A percentile compares a stretch with the other conserved stretches of the same genome.
These are phyloP conservation scores for Leptocoma aspasia DNA, from an alignment of 2,113 vertebrate genomes.

Conservation along the genomic window DNA sequence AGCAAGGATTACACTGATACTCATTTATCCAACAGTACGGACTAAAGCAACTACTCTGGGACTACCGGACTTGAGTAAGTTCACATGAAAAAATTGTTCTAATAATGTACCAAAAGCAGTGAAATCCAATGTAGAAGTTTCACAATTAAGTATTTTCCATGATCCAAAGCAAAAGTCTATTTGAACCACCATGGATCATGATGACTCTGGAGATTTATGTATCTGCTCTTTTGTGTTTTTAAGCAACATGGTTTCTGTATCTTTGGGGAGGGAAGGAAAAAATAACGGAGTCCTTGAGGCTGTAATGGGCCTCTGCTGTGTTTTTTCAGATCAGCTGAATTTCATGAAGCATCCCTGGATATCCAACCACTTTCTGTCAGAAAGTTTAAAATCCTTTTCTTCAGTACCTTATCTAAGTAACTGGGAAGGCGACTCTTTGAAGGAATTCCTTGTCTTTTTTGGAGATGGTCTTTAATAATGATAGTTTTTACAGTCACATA, in stretches of 20 bases:
- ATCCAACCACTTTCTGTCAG: constrained; percentile 98
- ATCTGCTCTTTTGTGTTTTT: background rate
- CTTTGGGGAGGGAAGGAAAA: constrained; percentile 16
- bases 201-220: background rate
- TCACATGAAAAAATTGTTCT: background rate
- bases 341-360: constrained; percentile 88
- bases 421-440: constrained; percentile 94
- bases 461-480: constrained; percentile 96
- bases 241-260: background rate
- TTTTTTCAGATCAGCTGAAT: background rate
- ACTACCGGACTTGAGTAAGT: background rate
- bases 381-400: constrained; percentile 94
- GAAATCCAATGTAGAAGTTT: background rate
- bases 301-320: background rate
- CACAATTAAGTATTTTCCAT: background rate
- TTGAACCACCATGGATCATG: background rate
- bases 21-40: background rate
- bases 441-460: constrained; percentile 93
- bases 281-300: background rate
- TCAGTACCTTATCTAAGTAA: constrained; percentile 95
- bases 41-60: background rate
- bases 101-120: constrained; percentile 8
- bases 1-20: background rate
- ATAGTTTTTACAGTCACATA: constrained; percentile 97
- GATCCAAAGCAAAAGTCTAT: constrained; percentile 14